phyloP scores from a whole-genome alignment of 2,888 invertebrate species.

The Nesidiocoris tenuis region DNA sequence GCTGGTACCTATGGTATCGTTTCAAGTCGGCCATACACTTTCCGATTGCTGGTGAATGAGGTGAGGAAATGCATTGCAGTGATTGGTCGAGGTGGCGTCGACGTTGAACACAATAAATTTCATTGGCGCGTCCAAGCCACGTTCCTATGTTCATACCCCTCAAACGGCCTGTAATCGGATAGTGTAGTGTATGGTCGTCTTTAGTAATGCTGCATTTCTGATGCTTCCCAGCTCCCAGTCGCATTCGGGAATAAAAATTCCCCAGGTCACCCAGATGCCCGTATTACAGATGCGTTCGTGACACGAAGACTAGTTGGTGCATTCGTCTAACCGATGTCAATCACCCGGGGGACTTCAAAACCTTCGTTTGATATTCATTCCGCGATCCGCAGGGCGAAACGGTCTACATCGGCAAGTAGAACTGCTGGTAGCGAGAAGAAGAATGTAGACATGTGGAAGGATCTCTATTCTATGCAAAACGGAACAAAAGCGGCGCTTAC shows the following conservation, averaged over 20 bases:
- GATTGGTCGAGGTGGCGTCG: too few relatives aligned
- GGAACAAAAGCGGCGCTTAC: neutral
- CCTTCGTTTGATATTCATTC: neutral
- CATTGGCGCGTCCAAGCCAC: too few relatives aligned
- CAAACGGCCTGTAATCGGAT: too few relatives aligned
- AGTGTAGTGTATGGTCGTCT: too few relatives aligned
- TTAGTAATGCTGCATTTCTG: too few relatives aligned
- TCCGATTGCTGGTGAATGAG: too few relatives aligned
- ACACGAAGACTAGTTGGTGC: neutral
- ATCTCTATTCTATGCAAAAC: neutral
- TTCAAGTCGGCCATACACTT: too few relatives aligned
- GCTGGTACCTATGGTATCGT: too few relatives aligned
- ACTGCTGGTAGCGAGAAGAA: neutral
- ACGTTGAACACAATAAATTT: too few relatives aligned
- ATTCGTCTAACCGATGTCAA: neutral
- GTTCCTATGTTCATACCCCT: too few relatives aligned
- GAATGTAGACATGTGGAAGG: neutral
- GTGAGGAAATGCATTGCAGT: too few relatives aligned
- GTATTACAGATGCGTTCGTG: neutral
- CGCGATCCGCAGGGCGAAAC: neutral
- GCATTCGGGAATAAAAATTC: neutral
- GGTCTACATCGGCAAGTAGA: neutral
- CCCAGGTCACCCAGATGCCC: neutral
- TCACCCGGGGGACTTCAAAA: neutral
- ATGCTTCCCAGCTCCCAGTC: too few relatives aligned